phyloP scores from a whole-genome alignment of 2,888 invertebrate genomes.

The Baronia brevicornis region DNA sequence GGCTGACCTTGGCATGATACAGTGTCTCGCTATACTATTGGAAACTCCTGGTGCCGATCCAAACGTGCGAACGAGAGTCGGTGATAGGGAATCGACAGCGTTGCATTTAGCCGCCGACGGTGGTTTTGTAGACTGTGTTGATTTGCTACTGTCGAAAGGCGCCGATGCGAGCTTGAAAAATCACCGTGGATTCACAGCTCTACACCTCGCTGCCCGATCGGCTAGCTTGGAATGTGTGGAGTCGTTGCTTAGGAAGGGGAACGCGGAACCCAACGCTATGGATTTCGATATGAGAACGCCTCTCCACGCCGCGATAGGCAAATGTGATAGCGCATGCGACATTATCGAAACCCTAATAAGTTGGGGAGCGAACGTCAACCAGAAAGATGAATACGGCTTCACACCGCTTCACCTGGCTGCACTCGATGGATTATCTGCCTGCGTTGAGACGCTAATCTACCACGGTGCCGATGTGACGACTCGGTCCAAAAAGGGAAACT shows the following conservation, averaged over 20 bases:
- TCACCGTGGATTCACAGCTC: slow-evolving; percentile 87
- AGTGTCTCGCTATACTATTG: slow-evolving; percentile 83
- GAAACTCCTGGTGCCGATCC: slow-evolving; percentile 83
- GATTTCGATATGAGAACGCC: slow-evolving; percentile 89
- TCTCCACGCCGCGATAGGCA: slow-evolving; percentile 89
- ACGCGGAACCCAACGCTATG: slow-evolving; percentile 85
- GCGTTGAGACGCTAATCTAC: slow-evolving; percentile 88
- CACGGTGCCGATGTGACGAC: slow-evolving; percentile 93
- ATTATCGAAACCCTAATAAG: slow-evolving; percentile 85
- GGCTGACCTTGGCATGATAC: slow-evolving; percentile 86
- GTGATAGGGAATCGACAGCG: slow-evolving; percentile 85
- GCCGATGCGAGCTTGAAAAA: slow-evolving; percentile 85
- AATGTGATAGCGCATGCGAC: slow-evolving; percentile 86
- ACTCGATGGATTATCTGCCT: slow-evolving; percentile 87
- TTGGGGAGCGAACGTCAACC: slow-evolving; percentile 89
- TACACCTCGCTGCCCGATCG: slow-evolving; percentile 89
- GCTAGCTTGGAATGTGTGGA: slow-evolving; percentile 89
- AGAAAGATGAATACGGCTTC: slow-evolving; percentile 89
- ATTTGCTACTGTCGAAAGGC: slow-evolving; percentile 81
- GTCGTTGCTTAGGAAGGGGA: slow-evolving; percentile 81
- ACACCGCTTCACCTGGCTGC: slow-evolving; percentile 91
- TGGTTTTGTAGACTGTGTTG: slow-evolving; percentile 88
- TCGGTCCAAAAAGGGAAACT: slow-evolving; percentile 89
- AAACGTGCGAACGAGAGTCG: slow-evolving; percentile 80
- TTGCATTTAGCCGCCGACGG: slow-evolving; percentile 92